Evolutionary conservation across 2,113 vertebrate genomes (phyloP).

Genomic region (Myrmecobius fasciatus): DNA sequence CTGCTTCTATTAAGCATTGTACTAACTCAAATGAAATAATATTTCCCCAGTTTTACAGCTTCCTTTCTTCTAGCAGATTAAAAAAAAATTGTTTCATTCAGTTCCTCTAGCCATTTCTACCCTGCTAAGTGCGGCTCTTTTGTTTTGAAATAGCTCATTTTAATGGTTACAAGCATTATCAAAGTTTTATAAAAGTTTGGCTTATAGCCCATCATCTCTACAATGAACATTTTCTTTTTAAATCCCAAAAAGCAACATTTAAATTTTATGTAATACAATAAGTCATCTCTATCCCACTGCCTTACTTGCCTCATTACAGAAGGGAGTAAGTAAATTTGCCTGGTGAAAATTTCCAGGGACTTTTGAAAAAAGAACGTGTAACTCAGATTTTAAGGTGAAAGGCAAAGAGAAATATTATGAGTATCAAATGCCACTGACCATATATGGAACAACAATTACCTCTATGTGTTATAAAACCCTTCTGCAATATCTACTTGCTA

Average conservation of each 20-base stretch:
- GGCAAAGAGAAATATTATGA: neutral
- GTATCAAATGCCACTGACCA: constrained; percentile 21
- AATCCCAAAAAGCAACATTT: constrained; percentile 65
- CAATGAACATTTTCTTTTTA: constrained; percentile 66
- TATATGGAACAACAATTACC: neutral
- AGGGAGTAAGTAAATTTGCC: constrained; percentile 63
- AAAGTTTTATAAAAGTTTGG: constrained; percentile 73
- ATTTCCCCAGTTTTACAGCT: constrained; percentile 24
- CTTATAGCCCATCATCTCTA: constrained; percentile 58
- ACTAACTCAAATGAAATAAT: constrained; percentile 23
- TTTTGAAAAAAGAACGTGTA: constrained; percentile 52
- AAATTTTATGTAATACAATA: constrained; percentile 69
- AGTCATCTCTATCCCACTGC: constrained; percentile 48
- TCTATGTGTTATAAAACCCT: neutral
- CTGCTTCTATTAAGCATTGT: constrained; percentile 40
- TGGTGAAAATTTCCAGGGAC: constrained; percentile 44
- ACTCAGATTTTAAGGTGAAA: constrained; percentile 24
- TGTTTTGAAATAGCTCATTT: constrained; percentile 68
- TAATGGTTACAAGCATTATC: constrained; percentile 61
- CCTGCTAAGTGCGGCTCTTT: constrained; percentile 45
- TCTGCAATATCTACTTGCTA: neutral
- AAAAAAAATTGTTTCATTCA: constrained; percentile 30
- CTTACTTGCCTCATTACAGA: constrained; percentile 56
- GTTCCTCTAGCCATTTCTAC: constrained; percentile 54
- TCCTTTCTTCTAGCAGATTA: constrained; percentile 13